These are phyloP conservation scores for Drosophila kepulauana DNA, from an alignment of 1,140 invertebrate genomes.

Conservation along the genomic window DNA sequence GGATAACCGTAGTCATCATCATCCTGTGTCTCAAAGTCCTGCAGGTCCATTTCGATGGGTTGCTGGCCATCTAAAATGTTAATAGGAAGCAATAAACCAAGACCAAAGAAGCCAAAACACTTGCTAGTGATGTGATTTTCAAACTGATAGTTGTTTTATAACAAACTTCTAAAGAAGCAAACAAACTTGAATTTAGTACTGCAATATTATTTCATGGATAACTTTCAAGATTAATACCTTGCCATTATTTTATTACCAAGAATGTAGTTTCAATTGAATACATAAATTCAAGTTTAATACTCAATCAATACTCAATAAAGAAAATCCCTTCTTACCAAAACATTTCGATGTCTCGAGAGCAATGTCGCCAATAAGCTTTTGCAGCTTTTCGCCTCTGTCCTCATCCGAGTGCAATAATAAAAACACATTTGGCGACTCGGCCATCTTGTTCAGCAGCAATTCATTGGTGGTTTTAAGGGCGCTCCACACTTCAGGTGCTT, in stretches of 20 bases:
- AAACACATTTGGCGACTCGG: constrained; percentile 54
- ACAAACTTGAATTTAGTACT: too few species aligned
- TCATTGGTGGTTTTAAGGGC: constrained; percentile 61
- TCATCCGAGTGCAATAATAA: constrained; percentile 62
- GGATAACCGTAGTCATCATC: constrained; percentile 66
- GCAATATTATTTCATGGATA: too few species aligned
- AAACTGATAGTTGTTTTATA: too few species aligned
- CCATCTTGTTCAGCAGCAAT: constrained; percentile 60
- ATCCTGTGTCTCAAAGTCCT: constrained; percentile 56
- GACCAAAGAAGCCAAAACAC: too few species aligned
- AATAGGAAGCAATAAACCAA: background rate
- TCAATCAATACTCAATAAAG: background rate
- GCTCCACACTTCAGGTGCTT: constrained; percentile 52
- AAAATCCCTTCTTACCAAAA: constrained; percentile 53
- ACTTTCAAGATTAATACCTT: too few species aligned
- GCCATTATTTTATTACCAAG: too few species aligned
- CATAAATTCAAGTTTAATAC: too few species aligned
- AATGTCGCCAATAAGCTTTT: constrained; percentile 56
- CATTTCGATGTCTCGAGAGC: constrained; percentile 61
- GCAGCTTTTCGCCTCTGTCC: background rate
- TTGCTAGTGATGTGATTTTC: too few species aligned
- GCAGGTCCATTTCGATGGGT: constrained; percentile 56
- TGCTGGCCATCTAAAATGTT: constrained; percentile 34
- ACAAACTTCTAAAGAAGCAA: too few species aligned
- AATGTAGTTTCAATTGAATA: too few species aligned